Evolutionary conservation across 2,113 vertebrate genomes (phyloP).

Genomic region (Guaruba guarouba): DNA sequence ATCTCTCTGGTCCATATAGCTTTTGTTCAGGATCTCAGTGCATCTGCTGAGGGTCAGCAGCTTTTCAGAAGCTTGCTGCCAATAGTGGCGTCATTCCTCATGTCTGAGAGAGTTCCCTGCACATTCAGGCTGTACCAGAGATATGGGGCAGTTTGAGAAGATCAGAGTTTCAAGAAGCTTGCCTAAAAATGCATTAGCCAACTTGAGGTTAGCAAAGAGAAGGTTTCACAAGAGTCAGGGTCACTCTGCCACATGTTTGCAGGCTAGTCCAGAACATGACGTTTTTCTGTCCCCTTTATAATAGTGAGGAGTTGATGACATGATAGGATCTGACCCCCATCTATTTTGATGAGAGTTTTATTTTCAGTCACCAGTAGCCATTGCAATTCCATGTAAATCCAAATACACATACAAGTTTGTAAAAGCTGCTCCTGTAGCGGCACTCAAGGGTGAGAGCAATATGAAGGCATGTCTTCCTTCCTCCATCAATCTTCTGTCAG

Average conservation of each 20-base stretch:
- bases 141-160: neutral
- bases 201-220: neutral
- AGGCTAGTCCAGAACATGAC: neutral
- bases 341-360: neutral
- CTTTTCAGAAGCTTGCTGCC: neutral
- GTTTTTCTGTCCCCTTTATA: neutral
- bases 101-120: neutral
- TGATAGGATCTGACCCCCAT: neutral
- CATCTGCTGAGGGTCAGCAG: neutral
- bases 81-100: neutral
- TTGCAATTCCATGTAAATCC: neutral
- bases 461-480: neutral
- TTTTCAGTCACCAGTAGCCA: neutral
- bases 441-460: neutral
- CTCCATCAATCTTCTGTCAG: neutral
- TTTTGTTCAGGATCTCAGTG: neutral
- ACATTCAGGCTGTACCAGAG: neutral
- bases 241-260: neutral
- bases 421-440: neutral
- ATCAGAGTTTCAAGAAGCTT: neutral
- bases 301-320: neutral
- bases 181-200: neutral
- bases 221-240: neutral
- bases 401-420: neutral
- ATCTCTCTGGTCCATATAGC: neutral